Conservation (phyloP, 2,113 vertebrate species). For the Leptodactylus fuscus region DNA sequence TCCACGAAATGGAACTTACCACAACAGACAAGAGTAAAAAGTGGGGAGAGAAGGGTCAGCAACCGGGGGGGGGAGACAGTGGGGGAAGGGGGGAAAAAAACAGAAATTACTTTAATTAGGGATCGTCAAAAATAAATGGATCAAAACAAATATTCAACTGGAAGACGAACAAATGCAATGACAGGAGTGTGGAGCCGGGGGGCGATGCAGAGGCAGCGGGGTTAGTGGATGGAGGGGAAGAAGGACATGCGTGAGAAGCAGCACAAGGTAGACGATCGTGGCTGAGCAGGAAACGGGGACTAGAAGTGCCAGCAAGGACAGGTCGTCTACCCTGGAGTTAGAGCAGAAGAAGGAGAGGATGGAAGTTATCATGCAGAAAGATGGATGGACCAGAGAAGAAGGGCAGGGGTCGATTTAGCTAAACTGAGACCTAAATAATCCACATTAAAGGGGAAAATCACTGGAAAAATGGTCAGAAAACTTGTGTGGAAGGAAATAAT, state of each 20-base stretch:
- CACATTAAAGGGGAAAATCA: background rate
- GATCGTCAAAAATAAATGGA: conserved; percentile 73
- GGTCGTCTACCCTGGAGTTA: too few relatives aligned
- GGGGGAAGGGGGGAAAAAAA: conserved; percentile 90
- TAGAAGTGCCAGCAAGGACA: background rate
- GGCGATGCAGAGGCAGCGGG: background rate
- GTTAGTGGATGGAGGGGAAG: conserved; percentile 62
- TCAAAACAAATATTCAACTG: conserved; percentile 81
- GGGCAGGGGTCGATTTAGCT: conserved; percentile 98
- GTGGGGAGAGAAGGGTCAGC: conserved; percentile 94
- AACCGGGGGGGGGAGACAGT: conserved; percentile 86
- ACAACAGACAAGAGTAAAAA: conserved; percentile 99
- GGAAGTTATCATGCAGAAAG: conserved; percentile 86
- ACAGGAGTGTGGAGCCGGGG: background rate
- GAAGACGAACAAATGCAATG: conserved; percentile 76
- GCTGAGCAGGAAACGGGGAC: background rate
- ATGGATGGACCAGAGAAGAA: too few relatives aligned
- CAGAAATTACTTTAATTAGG: conserved; percentile 98
- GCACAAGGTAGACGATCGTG: background rate
- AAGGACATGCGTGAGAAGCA: conserved; percentile 14
- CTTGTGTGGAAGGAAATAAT: too few relatives aligned
- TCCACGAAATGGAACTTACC: conserved; percentile 97
- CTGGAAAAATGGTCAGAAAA: background rate
- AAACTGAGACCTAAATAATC: background rate
- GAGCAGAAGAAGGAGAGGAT: conserved; percentile 66